Evolutionary conservation across 2,888 invertebrate species (phyloP).

Genomic region (Nemoura dubitans): DNA sequence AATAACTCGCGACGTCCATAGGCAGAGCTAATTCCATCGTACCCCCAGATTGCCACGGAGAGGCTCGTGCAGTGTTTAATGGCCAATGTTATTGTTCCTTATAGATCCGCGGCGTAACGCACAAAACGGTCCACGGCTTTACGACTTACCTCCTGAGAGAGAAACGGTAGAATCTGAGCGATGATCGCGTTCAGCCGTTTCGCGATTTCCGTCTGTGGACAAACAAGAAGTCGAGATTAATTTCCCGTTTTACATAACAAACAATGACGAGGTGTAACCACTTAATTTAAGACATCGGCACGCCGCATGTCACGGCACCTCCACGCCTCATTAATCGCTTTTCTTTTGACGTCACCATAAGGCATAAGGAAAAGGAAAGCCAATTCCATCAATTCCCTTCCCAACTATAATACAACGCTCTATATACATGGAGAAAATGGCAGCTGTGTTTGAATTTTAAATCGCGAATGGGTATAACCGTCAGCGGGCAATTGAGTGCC

Average conservation of each 20-base stretch:
- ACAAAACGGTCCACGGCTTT: not conserved
- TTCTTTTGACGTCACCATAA: not conserved
- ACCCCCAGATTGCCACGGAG: not conserved
- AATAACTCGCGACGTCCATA: not conserved
- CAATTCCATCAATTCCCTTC: not conserved
- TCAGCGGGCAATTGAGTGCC: not conserved
- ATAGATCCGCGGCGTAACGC: not conserved
- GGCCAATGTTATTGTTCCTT: not conserved
- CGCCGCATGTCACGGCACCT: too few species aligned
- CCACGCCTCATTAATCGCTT: too few species aligned
- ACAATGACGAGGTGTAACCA: not conserved
- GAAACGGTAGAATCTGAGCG: slow-evolving; percentile 91
- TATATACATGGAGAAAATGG: not conserved
- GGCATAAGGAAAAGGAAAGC: not conserved
- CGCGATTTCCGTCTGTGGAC: slow-evolving; percentile 91
- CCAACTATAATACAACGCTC: not conserved
- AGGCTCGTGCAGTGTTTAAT: not conserved
- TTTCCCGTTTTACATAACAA: not conserved
- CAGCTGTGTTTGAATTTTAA: slow-evolving; percentile 12
- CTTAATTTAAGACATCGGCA: not conserved
- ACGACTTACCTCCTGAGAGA: slow-evolving; percentile 75
- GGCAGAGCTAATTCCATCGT: not conserved
- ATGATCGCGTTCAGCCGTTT: slow-evolving; percentile 94
- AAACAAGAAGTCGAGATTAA: slow-evolving; percentile 52
- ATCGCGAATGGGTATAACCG: slow-evolving; percentile 4